Conservation (phyloP, 2,888 invertebrate species). For the Trissolcus brochymenae region DNA sequence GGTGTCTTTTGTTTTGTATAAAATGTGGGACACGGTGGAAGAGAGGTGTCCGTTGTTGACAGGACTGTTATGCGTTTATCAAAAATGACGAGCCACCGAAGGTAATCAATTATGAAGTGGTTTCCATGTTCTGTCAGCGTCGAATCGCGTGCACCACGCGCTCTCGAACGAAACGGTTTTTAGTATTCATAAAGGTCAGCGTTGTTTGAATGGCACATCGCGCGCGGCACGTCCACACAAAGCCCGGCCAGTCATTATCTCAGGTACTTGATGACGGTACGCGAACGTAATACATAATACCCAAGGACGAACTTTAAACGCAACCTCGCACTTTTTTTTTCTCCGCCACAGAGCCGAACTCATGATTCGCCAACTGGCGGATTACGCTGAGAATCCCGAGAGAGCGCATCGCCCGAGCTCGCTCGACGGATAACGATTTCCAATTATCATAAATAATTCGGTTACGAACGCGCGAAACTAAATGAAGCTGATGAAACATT, state of each 20-base stretch:
- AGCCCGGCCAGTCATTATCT: constrained; percentile 44
- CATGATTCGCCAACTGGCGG: constrained; percentile 14
- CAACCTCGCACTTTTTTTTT: constrained; percentile 33
- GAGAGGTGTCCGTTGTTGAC: constrained; percentile 16
- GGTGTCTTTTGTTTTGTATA: background rate
- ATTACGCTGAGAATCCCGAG: background rate
- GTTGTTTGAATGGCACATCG: constrained; percentile 52
- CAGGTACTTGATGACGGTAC: constrained; percentile 49
- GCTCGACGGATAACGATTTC: constrained; percentile 34
- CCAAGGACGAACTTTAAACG: constrained; percentile 47
- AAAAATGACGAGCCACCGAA: constrained; percentile 55
- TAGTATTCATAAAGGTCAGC: constrained; percentile 73
- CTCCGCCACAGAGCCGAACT: background rate
- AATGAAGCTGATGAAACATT: constrained; percentile 45
- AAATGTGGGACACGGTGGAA: background rate
- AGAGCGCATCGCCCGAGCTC: background rate
- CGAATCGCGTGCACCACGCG: constrained; percentile 64
- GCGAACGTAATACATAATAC: constrained; percentile 28
- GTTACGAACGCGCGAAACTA: constrained; percentile 21
- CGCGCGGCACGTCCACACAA: constrained; percentile 51
- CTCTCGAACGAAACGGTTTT: constrained; percentile 51
- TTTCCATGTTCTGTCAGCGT: constrained; percentile 58
- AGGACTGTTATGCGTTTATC: constrained; percentile 32
- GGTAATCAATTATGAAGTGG: constrained; percentile 61
- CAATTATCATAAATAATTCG: constrained; percentile 52